phyloP scores from a whole-genome alignment of 23 tunicate species.

The Ciona savignyi region DNA sequence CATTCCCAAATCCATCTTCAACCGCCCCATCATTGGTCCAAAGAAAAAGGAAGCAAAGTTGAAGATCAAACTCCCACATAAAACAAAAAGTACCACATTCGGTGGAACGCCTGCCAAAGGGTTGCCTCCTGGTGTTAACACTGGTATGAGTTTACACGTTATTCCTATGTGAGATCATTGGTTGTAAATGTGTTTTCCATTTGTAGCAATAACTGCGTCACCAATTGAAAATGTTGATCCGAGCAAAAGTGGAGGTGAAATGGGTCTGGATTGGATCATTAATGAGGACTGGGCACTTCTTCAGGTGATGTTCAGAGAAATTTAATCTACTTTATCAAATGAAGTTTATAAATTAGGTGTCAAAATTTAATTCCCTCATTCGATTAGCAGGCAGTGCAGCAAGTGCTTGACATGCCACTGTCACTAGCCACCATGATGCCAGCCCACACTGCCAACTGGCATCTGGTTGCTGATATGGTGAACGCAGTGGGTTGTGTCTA shows the following conservation, averaged over 20 bases:
- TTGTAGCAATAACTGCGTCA: neutral
- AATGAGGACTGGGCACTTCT: constrained; percentile 81
- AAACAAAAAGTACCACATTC: neutral
- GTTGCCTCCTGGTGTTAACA: neutral
- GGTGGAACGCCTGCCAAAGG: constrained; percentile 8
- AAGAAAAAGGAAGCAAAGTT: constrained; percentile 13
- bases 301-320: constrained; percentile 32
- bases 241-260: neutral
- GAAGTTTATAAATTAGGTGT: too few species aligned
- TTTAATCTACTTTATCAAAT: too few species aligned
- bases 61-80: constrained; percentile 11
- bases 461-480: constrained; percentile 69
- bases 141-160: neutral
- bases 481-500: constrained; percentile 45
- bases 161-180: neutral
- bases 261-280: constrained; percentile 58
- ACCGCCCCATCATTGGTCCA: constrained; percentile 17
- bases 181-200: too few species aligned
- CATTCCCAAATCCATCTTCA: constrained; percentile 67
- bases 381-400: constrained; percentile 55
- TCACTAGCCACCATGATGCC: constrained; percentile 72
- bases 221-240: neutral
- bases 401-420: constrained; percentile 73
- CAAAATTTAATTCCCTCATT: too few species aligned
- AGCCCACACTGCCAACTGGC: constrained; percentile 87